Base-by-base conservation (phyloP, 1,140 invertebrate species). In the Bombyx mandarina region DNA sequence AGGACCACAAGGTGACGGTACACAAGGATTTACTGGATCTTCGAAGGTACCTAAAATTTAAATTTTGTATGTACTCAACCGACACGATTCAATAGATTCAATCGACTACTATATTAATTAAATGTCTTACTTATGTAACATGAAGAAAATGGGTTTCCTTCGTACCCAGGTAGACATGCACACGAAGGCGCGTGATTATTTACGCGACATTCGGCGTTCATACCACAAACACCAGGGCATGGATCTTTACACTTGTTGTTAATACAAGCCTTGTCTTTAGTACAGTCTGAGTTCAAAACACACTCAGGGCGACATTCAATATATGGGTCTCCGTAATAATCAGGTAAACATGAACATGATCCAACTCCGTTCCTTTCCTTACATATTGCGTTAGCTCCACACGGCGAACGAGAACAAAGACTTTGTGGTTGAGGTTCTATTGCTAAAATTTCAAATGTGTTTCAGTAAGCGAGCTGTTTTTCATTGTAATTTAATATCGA, bases 341-440 rank as follows among this genome's bases (percentile, higher is more conserved):
- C 92, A 61, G 90, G 85, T 56, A 92, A 73, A 80, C 93, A 94
- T 52, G 91, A 90, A 79, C 93, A 94, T 51, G 92, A 92, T 43
- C 92, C 92, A 60, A 90, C 89, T 58, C 90, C 90, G 71, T 92
- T 90, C 54, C 91, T 88, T 86, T 95, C 94, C 82, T 93, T 93
- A 81, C 95, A 97, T 52, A 93, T 66, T 22, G 94, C 93, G 83
- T 96, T 96, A 5, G 92, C 88, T n/a, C 94, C 94, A 80, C 94
- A 96, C 9, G 94, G 95, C 50, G 90, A 91, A 49, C 89, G 89
- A 50, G 82, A 73, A 73, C 92, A 93, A 8, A 91, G 92, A 72
- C 89, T 89, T 59, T 82, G 85, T 53, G 86, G 62, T 73, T 79
- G 86, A 50, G 75, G 73, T 67, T 84, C 84, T 43, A 82, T 78